Percentiles rank a stretch among this genome's conserved stretches.
Evolutionary conservation across 2,888 invertebrate genomes (phyloP).

Genomic region (Papilio elwesi): DNA sequence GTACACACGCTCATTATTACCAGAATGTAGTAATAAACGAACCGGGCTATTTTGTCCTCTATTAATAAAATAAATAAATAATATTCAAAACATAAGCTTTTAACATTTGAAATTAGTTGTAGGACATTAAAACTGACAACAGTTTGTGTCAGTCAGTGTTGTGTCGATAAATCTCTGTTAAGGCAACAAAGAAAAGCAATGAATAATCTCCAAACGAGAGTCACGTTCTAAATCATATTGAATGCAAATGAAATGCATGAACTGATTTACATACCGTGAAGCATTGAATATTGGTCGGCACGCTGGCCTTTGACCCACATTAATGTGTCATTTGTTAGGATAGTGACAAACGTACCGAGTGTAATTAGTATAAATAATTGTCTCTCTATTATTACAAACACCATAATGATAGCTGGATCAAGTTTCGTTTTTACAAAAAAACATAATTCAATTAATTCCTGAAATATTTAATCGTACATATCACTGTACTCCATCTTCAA

Average conservation of each 20-base stretch:
- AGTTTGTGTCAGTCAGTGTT: too few relatives aligned
- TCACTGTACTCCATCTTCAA: too few relatives aligned
- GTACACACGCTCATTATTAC: too few relatives aligned
- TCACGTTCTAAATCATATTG: constrained; percentile 47
- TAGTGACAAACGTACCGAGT: constrained; percentile 9
- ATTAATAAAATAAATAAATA: too few relatives aligned
- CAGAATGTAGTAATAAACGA: too few relatives aligned
- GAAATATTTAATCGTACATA: too few relatives aligned
- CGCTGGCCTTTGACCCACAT: constrained; percentile 48
- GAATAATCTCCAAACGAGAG: constrained; percentile 39
- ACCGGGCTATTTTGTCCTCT: too few relatives aligned
- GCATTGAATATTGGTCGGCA: constrained; percentile 51
- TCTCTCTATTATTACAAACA: constrained; percentile 1
- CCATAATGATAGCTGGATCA: not conserved
- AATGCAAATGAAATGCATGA: constrained; percentile 58
- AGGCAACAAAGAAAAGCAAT: not conserved
- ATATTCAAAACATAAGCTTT: too few relatives aligned
- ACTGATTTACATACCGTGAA: constrained; percentile 58
- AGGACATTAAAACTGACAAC: not conserved
- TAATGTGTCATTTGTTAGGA: constrained; percentile 39
- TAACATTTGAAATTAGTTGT: too few relatives aligned
- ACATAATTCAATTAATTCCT: too few relatives aligned
- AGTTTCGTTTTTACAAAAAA: not conserved
- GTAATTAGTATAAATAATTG: constrained; percentile 14
- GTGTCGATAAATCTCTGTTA: too few relatives aligned